Evolutionary conservation across 2,888 invertebrate species (phyloP), one percentile per base, ranked within the genome.

Genomic region (Yponomeuta malinellus): DNA sequence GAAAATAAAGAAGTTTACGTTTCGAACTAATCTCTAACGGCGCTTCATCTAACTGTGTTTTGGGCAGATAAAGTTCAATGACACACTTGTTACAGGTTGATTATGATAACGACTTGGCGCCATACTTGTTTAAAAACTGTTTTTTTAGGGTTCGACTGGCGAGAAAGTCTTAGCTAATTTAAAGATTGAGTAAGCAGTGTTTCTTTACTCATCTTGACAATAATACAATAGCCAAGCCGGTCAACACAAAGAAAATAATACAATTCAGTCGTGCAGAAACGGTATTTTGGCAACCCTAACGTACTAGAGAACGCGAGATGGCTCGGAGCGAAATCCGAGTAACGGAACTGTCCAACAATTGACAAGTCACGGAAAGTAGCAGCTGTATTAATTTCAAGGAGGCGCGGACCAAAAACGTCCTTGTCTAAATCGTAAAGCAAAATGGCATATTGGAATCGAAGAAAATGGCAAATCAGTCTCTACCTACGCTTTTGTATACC

Each of bases 201-300:
- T 59, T 59, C 52, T 2, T 15, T 15, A 59, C 15, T 15, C 15
- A 5, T 59, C 4, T 59, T 12, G 15, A 12, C 52, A 59, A 59
- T 12, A 59, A 59, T 59, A 59, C 52, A 59, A 59, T 59, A 59
- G 52, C 15, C 12, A 59, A 59, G 52, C 52, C 15, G 43, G 43
- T 15, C 52, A 59, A 15, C 15, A 59, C 52, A 59, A 59, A 43
- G 12, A 59, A 59, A 59, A 59, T 12, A 59, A 3, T 15, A 59
- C 52, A 59, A 59, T 12, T 59, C 52, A 59, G 52, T 59, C 52
- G 52, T 59, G 31, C 31, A 65, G 65, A 65, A 29, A 65, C 65
- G 23, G 65, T 33, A 65, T 65, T 29, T 65, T 65, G 65, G 65
- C 31, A 65, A 29, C 65, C 33, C 65, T 65, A 65, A 31, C 65